Conservation (phyloP, 2,113 vertebrate species). For the Peromyscus maniculatus region DNA sequence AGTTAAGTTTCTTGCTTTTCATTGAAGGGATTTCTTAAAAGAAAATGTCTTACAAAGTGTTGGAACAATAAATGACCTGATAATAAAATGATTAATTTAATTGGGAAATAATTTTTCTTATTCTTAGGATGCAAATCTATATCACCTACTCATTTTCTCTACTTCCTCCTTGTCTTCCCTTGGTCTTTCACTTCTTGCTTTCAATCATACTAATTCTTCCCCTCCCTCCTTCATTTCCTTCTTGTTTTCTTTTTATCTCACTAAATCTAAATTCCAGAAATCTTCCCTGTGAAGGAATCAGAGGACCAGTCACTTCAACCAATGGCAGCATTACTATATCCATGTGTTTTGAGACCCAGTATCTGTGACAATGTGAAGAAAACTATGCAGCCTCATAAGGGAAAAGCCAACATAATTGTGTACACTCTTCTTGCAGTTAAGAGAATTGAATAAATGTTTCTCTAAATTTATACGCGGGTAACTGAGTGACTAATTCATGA, state of each 20-base stretch:
- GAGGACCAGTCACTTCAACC: not conserved
- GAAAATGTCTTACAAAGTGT: not conserved
- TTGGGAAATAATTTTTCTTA: not conserved
- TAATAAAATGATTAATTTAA: conserved; percentile 7
- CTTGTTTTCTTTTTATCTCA: not conserved
- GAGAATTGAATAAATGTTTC: not conserved
- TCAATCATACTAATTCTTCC: too few relatives aligned
- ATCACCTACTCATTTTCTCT: rapidly evolving
- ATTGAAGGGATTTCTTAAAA: not conserved
- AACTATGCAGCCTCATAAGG: not conserved
- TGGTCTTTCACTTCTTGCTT: rapidly evolving
- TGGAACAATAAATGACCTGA: conserved; percentile 7
- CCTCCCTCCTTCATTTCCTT: rapidly evolving
- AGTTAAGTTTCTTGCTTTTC: not conserved
- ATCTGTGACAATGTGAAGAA: not conserved
- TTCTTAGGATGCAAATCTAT: not conserved
- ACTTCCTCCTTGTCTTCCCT: too few relatives aligned
- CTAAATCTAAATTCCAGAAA: not conserved
- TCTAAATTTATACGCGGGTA: not conserved
- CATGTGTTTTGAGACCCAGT: not conserved
- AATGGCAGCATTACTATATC: not conserved
- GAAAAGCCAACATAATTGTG: not conserved
- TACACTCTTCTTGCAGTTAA: not conserved
- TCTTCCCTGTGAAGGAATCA: not conserved
- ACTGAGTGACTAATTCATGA: not conserved